Evolutionary conservation across 2,797 vertebrate species (phyloP), one percentile per base, ranked within the genome.

Genomic region (Urocyon cinereoargenteus): DNA sequence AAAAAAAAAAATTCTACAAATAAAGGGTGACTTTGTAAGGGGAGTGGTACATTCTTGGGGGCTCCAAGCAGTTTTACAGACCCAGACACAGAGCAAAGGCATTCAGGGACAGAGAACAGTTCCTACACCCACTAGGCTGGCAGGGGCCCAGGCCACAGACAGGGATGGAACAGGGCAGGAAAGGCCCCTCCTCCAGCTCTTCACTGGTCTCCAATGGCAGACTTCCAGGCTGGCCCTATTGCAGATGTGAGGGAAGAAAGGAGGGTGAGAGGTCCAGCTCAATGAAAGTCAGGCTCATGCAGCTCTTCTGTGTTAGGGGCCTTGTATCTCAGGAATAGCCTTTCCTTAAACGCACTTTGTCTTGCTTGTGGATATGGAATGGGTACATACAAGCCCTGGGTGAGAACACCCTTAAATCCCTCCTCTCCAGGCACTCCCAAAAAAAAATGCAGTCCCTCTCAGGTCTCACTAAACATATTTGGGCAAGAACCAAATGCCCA

Each of bases 51-150:
- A 24, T 94, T 97, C 70, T 86, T 82, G 64, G 26, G 51, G 86
- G 36, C 89, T 86, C 82, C 68, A 72, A 53, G 55, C 59, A 89
- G 53, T 93, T 96, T 96, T 92, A 96, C 61, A 95, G 83, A 61
- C 77, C 81, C 84, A 92, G 85, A 90, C 61, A 36, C 16, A 31
- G 68, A 96, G 68, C 45, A 92, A 88, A 68, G 40, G 9, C 9
- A 13, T 40, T n/a, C 31, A 18, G 57, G 45, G n/a, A 49, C 45
- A 66, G 0, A 0, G 6, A 86, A 26, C 18, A 34, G 21, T 86
- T 93, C 40, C 72, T 53, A 96, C 59, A 45, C 19, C 73, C 78
- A 40, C 45, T 13, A 61, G 70, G 13, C 72, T 66, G 28, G 62
- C 16, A 1, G 0, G 24, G 1, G 10, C 40, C 86, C 55, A 28